Percentiles rank a stretch among this genome's conserved stretches.
phyloP scores from a whole-genome alignment of 2,797 vertebrate species.

The Bucorvus abyssinicus region DNA sequence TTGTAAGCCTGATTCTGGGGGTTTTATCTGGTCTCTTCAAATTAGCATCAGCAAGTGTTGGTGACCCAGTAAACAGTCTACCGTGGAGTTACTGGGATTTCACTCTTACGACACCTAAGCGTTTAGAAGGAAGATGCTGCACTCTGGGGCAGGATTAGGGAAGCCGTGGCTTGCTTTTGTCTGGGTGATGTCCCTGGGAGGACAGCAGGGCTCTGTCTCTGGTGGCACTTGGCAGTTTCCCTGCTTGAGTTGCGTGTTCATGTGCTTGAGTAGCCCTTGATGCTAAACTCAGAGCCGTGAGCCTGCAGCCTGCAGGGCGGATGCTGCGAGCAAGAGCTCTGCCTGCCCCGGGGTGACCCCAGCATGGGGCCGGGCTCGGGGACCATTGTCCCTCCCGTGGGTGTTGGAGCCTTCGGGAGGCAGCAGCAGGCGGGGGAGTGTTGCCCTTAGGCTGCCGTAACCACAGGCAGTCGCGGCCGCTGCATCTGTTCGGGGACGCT shows the following conservation, averaged over 20 bases:
- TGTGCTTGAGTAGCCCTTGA: not conserved
- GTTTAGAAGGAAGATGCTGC: not conserved
- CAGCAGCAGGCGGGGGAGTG: not conserved
- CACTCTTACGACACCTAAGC: not conserved
- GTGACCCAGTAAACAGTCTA: not conserved
- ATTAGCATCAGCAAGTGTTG: not conserved
- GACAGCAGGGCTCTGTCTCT: not conserved
- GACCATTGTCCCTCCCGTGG: no score
- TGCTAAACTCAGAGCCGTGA: fast-evolving
- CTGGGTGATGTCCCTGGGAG: not conserved
- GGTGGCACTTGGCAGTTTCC: not conserved
- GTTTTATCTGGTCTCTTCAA: not conserved
- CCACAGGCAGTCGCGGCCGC: not conserved
- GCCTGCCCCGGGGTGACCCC: not conserved
- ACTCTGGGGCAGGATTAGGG: not conserved
- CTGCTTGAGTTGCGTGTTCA: not conserved
- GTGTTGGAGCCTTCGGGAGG: not conserved
- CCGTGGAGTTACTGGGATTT: not conserved
- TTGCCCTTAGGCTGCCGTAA: not conserved
- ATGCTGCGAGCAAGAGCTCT: not conserved
- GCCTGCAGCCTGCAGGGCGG: fast-evolving
- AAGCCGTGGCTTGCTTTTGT: not conserved
- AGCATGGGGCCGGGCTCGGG: not conserved
- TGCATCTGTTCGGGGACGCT: not conserved
- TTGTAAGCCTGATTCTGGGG: not conserved